Base-by-base conservation (phyloP, 2,797 vertebrate species). In the Oceanodroma leucorhoa region DNA sequence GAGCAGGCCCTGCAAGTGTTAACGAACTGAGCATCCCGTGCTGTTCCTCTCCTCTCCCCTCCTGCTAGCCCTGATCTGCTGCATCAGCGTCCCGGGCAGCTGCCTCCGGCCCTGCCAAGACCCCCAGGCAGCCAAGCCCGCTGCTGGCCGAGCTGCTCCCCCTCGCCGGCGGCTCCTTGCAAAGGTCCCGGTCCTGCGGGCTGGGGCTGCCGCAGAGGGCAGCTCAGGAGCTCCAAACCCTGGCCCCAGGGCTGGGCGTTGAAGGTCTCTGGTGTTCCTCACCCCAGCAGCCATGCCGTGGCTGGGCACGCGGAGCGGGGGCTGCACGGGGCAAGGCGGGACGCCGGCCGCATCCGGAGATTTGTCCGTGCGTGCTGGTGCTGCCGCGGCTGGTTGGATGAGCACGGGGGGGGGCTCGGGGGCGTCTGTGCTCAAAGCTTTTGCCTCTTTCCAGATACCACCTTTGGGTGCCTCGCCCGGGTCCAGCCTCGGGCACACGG, bases 401-500 rank as follows among this genome's bases (percentile, higher is more conserved):
- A 46, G 45, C 36, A 13, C 1, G n/a, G 0, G 43, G 46, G 51
- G 53, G n/a, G 53, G 15, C 32, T 61, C 0, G 0, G 40, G 58
- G 20, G 1, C 10, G 10, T 76, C 40, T 21, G 72, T 55, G 38
- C 57, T 93, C 73, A 89, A 61, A 87, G 61, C 8, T 61, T 90
- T 89, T 87, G 32, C 10, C 15, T 77, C 58, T 95, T 94, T 89
- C 26, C 87, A 96, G 94, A 19, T 94, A 15, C 46, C 79, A 66
- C 79, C 64, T 2, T 1, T 87, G 94, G 71, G 3, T 94, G 78
- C 87, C 87, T 83, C 92, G 0, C 18, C 82, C 58, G 96, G 15
- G 58, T 29, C 92, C 79, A 53, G 51, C 85, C 82, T 83, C 0
- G 82, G 38, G 60, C 93, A 65, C 51, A 2, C 7, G 1, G 94